Evolutionary conservation across 2,888 invertebrate species (phyloP), one percentile per base, ranked within the genome.

Genomic region (Gibbula magus): DNA sequence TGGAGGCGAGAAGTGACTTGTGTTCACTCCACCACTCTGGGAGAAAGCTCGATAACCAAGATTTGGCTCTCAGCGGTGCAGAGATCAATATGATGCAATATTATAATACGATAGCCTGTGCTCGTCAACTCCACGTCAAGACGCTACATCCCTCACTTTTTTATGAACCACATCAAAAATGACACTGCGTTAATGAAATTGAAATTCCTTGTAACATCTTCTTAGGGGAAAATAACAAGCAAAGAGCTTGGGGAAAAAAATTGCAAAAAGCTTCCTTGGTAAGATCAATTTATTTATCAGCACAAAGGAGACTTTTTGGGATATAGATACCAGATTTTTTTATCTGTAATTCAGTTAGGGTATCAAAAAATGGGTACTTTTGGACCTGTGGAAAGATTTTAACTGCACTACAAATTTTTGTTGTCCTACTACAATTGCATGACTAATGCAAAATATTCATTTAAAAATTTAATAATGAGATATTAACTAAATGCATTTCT

Each of bases 161-260:
- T 61, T 29, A 61, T 29, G 61, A 61, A 61, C 61, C 61, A 29
- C 61, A 61, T 61, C 61, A 61, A 61, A 61, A 61, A 61, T 61
- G 61, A 29, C 61, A 61, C 29, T 29, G 61, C 61, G 61, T 61
- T 61, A 61, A 61, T 61, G 61, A 61, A 61, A 61, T 61, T 61
- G 61, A 61, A 61, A 29, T 61, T 61, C 29, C 61, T 61, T 61
- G 61, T 61, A 61, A 29, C 29, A 3, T 29, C 61, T 61, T 29
- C 61, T 61, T 61, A 16, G 25, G 29, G 25, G 29, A 61, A n/a
- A 61, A 25, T 25, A 61, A 61, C 29, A 29, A 61, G 61, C 61
- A 61, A 61, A 61, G 29, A 29, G 61, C 61, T 29, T 25, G 4
- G 29, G 20, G 25, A 61, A 61, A 61, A 29, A 22, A 61, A n/a